phyloP scores from a whole-genome alignment of 2,888 invertebrate genomes.

The Serrognathus titanus region DNA sequence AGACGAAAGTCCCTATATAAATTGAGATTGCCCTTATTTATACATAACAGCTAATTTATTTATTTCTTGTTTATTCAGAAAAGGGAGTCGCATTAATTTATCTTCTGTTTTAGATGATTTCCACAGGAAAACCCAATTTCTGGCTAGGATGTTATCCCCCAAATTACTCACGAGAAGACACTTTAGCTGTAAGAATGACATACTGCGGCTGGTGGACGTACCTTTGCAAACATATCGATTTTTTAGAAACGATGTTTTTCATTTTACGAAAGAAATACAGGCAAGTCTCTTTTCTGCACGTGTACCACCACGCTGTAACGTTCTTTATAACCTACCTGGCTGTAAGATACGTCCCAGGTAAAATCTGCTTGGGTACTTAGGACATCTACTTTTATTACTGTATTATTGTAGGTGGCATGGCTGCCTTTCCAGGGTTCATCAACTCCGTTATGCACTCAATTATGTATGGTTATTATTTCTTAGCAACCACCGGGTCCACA shows the following conservation, averaged over 20 bases:
- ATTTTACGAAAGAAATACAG: conserved; percentile 66
- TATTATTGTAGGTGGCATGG: conserved; percentile 54
- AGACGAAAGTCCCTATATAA: no score
- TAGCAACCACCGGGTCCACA: conserved; percentile 59
- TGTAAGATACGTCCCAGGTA: conserved; percentile 53
- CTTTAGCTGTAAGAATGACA: conserved; percentile 51
- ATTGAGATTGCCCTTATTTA: no score
- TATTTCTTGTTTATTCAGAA: no score
- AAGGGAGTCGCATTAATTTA: no score
- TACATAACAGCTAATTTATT: no score
- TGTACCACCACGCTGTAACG: conserved; percentile 69
- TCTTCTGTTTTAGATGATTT: no score
- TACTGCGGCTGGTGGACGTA: conserved; percentile 57
- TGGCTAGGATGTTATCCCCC: conserved; percentile 46
- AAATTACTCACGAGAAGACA: conserved; percentile 55
- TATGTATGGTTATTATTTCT: conserved; percentile 75
- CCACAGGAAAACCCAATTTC: no score
- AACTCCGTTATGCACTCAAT: conserved; percentile 68
- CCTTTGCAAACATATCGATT: conserved; percentile 62
- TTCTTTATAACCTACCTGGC: conserved; percentile 59
- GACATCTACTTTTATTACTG: conserved; percentile 54
- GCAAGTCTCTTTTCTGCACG: conserved; percentile 68
- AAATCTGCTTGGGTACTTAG: no score
- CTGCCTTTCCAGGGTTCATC: conserved; percentile 61
- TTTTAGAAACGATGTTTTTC: conserved; percentile 70